Percentiles rank a stretch among this genome's conserved stretches.
phyloP scores from a whole-genome alignment of 2,113 vertebrate species.

The Manacus vitellinus region DNA sequence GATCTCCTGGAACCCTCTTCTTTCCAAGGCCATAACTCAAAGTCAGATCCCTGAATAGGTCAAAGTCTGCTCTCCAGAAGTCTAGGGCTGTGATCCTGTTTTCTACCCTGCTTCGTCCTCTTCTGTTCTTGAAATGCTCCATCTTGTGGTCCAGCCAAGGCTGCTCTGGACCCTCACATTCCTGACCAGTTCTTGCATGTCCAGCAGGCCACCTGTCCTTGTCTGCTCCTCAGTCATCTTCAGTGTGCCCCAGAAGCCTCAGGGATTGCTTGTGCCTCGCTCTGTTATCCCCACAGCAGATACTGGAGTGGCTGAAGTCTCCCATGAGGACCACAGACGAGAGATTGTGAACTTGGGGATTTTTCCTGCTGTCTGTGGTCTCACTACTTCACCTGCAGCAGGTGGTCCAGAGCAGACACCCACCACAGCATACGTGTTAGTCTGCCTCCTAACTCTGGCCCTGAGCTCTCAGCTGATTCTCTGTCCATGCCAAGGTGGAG shows the following conservation, averaged over 20 bases:
- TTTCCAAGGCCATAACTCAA: background rate
- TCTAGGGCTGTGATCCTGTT: background rate
- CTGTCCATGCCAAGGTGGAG: background rate
- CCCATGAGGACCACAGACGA: background rate
- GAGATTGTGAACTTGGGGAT: background rate
- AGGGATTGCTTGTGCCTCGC: background rate
- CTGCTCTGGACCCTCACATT: background rate
- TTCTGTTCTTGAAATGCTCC: background rate
- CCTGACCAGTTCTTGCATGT: background rate
- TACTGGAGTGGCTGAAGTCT: background rate
- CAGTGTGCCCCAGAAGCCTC: background rate
- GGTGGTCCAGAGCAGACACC: background rate
- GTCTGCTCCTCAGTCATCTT: background rate
- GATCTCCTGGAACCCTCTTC: background rate
- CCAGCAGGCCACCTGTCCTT: background rate
- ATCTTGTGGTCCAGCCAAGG: background rate
- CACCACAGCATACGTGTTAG: accelerated
- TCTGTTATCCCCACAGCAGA: background rate
- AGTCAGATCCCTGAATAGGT: background rate
- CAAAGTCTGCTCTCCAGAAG: background rate
- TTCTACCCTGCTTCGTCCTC: background rate
- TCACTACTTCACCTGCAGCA: background rate
- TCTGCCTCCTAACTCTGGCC: background rate
- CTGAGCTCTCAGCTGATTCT: background rate
- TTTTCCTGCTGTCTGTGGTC: background rate